A percentile compares a stretch with the other conserved stretches of the same genome.
Conservation (phyloP, 2,797 vertebrate species). For the Microctenopoma stevenorrisi region DNA sequence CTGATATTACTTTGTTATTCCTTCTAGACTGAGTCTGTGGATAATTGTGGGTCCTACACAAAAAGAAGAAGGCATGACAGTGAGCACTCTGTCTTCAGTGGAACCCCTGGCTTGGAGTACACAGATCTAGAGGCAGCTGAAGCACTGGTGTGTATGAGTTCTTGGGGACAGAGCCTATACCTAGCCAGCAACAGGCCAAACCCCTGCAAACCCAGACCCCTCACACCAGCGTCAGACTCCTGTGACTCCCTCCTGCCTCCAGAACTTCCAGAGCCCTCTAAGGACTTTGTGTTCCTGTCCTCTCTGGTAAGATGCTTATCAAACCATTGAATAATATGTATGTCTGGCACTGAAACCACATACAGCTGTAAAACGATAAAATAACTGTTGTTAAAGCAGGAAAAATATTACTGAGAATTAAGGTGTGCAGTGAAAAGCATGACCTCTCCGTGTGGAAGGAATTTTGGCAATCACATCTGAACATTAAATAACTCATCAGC, state of each 20-base stretch:
- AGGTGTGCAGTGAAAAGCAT: conserved; percentile 9
- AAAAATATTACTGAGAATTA: conserved; percentile 21
- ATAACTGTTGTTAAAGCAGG: conserved; percentile 33
- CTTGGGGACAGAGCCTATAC: conserved; percentile 90
- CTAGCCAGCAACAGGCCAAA: conserved; percentile 54
- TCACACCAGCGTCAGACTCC: conserved; percentile 95
- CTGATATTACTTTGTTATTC: conserved; percentile 27
- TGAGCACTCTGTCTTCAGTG: conserved; percentile 83
- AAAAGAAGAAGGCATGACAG: conserved; percentile 91
- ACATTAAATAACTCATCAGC: background rate
- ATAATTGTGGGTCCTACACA: conserved; percentile 85
- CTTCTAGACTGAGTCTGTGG: conserved; percentile 86
- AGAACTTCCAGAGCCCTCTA: conserved; percentile 81
- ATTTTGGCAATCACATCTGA: background rate
- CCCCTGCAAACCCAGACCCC: conserved; percentile 88
- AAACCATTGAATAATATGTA: background rate
- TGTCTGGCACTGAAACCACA: background rate
- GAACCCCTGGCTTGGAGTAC: conserved; percentile 84
- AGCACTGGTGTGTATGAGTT: conserved; percentile 96
- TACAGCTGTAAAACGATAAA: background rate
- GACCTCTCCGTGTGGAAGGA: conserved; percentile 42
- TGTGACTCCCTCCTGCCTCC: conserved; percentile 88
- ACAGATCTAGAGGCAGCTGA: conserved; percentile 96
- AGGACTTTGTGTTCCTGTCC: conserved; percentile 92
- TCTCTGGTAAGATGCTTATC: conserved; percentile 88